Base-by-base conservation (phyloP, 1,140 invertebrate species). In the Pemphigus obesinymphae region DNA sequence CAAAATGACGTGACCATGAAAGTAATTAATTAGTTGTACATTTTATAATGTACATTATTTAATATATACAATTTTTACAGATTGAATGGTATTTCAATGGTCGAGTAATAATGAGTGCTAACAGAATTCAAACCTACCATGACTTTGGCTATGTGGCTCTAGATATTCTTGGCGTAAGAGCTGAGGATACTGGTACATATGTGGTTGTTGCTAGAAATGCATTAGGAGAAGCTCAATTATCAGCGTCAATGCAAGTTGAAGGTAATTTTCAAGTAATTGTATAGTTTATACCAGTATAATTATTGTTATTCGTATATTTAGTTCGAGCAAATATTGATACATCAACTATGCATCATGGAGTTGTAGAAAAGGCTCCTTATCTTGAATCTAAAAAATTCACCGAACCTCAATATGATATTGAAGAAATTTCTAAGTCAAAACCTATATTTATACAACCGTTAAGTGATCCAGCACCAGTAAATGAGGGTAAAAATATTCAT, bases 121-220 rank as follows among this genome's bases (percentile, higher is more conserved):
- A 93, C 85, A 90, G 95, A 85, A 96, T 95, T 84, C 94, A 97
- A 86, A 96, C 94, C 10, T 95, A 96, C 86, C 93, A 97, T 85
- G 96, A 98, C 87, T 98, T 98, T 88, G 96, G 96, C 82, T 97
- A 97, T 85, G 96, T 98, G 10, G 93, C 96, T 61, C 90, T 99
- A 83, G 96, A 98, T 85, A 97, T 99, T 84, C 88, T 95, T 80
- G 94, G 93, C 86, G 95, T 97, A 11, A 89, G 94, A 50, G 89
- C 91, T 40, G 93, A 96, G 86, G 95, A 97, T 87, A 91, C 93
- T 84, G 95, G 95, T 53, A 91, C 92, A 8, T 96, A 97, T 85
- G 95, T 94, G 1, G 94, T 96, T 45, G 91, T 96, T 48, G 95
- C 95, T n/a, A 92, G 92, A 85, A 97, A 97, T 86, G 91, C 92